A percentile compares a stretch with the other conserved stretches of the same genome.
These are phyloP conservation scores for Aphelenchoides avenae DNA, from an alignment of 1,140 invertebrate species.

Conservation along the genomic window DNA sequence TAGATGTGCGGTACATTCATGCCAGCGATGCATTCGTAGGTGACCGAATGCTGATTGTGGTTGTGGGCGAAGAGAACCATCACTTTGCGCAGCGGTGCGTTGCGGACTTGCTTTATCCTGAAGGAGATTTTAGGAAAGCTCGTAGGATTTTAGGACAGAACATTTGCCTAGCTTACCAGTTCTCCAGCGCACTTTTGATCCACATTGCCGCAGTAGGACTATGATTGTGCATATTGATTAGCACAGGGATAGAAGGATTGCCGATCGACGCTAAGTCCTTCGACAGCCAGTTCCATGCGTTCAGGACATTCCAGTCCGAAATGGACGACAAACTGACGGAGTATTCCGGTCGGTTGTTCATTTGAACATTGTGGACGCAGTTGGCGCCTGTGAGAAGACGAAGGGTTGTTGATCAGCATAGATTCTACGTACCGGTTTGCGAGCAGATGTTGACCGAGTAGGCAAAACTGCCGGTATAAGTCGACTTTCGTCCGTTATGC, in stretches of 20 bases:
- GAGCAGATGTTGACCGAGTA: slow-evolving; percentile 39
- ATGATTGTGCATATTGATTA: slow-evolving; percentile 46
- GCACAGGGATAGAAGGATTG: slow-evolving; percentile 32
- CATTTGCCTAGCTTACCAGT: too few species aligned
- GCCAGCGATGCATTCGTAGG: too few species aligned
- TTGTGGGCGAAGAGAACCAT: too few species aligned
- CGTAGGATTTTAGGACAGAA: too few species aligned
- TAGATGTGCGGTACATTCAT: too few species aligned
- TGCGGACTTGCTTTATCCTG: too few species aligned
- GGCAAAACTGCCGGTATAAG: slow-evolving; percentile 33
- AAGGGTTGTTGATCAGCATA: not conserved
- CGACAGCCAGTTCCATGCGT: slow-evolving; percentile 32
- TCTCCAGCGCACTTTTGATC: slow-evolving; percentile 14
- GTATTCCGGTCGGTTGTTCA: slow-evolving; percentile 44
- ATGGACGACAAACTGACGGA: slow-evolving; percentile 27
- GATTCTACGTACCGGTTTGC: slow-evolving; percentile 17
- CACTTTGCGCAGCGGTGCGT: too few species aligned
- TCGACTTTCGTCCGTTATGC: slow-evolving; percentile 29
- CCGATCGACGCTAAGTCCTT: slow-evolving; percentile 26
- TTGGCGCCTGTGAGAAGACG: slow-evolving; percentile 15
- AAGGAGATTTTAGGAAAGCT: too few species aligned
- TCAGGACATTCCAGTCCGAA: slow-evolving; percentile 29
- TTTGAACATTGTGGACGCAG: slow-evolving; percentile 39
- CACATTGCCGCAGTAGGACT: slow-evolving; percentile 24
- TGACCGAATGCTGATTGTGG: too few species aligned